Evolutionary conservation across 2,113 vertebrate species (phyloP), one percentile per base, ranked within the genome.

Genomic region (Larimichthys crocea): DNA sequence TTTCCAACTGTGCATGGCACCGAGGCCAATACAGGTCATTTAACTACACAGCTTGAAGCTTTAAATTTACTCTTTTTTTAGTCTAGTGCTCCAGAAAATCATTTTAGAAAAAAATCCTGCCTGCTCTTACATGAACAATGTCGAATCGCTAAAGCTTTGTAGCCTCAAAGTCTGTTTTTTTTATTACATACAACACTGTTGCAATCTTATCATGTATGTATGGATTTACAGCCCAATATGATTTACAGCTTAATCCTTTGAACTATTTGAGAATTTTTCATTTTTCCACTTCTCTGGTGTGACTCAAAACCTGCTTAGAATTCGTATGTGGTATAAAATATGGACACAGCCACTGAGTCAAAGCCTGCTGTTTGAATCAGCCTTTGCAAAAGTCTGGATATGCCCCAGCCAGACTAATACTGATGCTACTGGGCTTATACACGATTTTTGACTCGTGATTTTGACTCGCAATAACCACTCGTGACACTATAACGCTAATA

Each of bases 291-390:
- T 35, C 22, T 62, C 4, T 62, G 42, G 31, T 42, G 31, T 14
- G 35, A 7, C 60, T 61, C 57, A 20, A 57, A 46, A 71, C 40
- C 52, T 65, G 50, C 42, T 20, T 6, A 2, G 24, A 26, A 80
- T 40, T 19, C 29, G 40, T 35, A n/a, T 42, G 42, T 16, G 8
- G 20, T 50, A 16, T n/a, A 24, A 69, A 35, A 49, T 49, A 69
- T 57, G 59, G 17, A 50, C 57, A 70, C n/a, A 50, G 26, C 49
- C 26, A 29, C n/a, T 73, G 69, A 20, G 5, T 49, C 0, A 1
- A 61, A 20, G 68, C 10, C 78, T 67, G 61, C 26, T 49, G 19
- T 71, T 52, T 62, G 17, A 46, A 19, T 69, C 11, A 60, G n/a
- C 17, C 9, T 24, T 40, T 20, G 26, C 8, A 31, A 70, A 56